Base-by-base conservation (phyloP, 2,888 invertebrate species). In the Amphipyra berbera region DNA sequence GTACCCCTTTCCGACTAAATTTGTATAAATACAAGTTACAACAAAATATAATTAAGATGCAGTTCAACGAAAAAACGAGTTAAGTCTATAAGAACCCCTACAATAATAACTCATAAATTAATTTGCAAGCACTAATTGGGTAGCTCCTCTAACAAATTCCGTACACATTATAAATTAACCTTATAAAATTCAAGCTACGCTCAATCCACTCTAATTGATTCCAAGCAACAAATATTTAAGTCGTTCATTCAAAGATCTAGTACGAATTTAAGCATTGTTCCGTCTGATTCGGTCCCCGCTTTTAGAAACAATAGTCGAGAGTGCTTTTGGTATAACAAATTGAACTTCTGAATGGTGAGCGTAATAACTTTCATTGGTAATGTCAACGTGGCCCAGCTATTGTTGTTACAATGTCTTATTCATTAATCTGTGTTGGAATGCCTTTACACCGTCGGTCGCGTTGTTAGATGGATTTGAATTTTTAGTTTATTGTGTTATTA, bases 301-400 rank as follows among this genome's bases (percentile, higher is more conserved):
- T 47, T 41, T 44, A 68, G 62, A 76, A 83, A 89, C 87, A 89
- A 89, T 83, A 78, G 84, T 63, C 63, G 52, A 41, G 73, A 85
- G 83, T 82, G 81, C 83, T 83, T 80, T 81, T 69, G 59, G 68
- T 78, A 67, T 84, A 83, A 88, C 87, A 86, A 89, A 88, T 88
- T 84, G 79, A 73, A 74, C 67, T 72, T 73, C 59, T 66, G 78
- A 80, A 81, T 77, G 61, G 68, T 61, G 76, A 78, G 76, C 73
- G 79, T 81, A 76, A 84, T 86, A 84, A 85, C 81, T 84, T 86
- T 86, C 79, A 84, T 84, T 82, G 75, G 75, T 46, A 65, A 74
- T 84, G 83, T 85, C 82, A 81, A 69, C 77, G 79, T 71, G 68
- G 57, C 63, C 70, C 41, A 58, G n/a, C 81, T 78, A 82, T 86